These are phyloP conservation scores for Coccyzus lansbergi DNA, from an alignment of 2,797 vertebrate genomes.

Conservation along the genomic window DNA sequence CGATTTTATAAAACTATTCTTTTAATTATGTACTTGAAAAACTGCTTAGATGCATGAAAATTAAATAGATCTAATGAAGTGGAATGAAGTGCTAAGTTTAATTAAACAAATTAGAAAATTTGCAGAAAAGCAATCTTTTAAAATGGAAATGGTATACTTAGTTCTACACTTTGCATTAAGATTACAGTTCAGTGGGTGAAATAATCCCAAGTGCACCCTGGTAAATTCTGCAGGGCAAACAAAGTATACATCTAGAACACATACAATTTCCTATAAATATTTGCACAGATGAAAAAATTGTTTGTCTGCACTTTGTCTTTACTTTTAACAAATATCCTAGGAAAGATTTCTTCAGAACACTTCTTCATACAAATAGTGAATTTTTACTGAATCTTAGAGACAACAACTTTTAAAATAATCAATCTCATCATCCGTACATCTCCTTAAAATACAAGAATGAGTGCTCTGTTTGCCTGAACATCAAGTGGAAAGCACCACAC, in stretches of 20 bases:
- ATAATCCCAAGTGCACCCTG: slow-evolving; percentile 1
- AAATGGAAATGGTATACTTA: slow-evolving; percentile 63
- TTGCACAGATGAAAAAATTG: not conserved
- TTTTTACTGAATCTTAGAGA: not conserved
- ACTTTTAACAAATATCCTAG: not conserved
- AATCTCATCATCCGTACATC: not conserved
- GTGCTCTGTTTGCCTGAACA: not conserved
- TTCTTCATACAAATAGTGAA: not conserved
- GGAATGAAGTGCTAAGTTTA: slow-evolving; percentile 67
- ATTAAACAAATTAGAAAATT: slow-evolving; percentile 70
- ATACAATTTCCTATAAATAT: not conserved
- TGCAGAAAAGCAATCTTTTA: slow-evolving; percentile 66
- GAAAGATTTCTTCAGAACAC: not conserved
- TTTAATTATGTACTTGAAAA: slow-evolving; percentile 56
- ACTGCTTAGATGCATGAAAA: slow-evolving; percentile 63
- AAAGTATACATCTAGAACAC: not conserved
- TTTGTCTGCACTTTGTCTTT: not conserved
- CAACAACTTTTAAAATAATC: not conserved
- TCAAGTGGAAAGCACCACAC: rapidly evolving
- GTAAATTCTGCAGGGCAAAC: slow-evolving; percentile 5
- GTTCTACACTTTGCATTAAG: not conserved
- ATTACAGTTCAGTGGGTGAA: slow-evolving; percentile 35
- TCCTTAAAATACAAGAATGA: not conserved
- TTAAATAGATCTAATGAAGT: slow-evolving; percentile 65
- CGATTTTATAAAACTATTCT: slow-evolving; percentile 60